phyloP scores from a whole-genome alignment of 1,140 invertebrate genomes.

The Pachyrhynchus sulphureomaculatus region DNA sequence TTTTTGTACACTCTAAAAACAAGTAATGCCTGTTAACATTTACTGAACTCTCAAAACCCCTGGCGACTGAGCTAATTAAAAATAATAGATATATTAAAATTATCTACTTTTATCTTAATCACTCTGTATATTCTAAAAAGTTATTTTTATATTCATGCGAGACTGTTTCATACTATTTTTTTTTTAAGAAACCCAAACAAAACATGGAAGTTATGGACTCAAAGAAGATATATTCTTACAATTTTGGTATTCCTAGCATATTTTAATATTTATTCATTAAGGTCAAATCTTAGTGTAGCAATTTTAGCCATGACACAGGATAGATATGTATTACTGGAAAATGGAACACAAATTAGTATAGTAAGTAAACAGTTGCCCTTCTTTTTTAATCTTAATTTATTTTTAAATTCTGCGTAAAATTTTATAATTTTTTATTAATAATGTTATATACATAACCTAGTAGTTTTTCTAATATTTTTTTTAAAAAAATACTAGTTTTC shows the following conservation, averaged over 20 bases:
- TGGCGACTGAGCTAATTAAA: too few species aligned
- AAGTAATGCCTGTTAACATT: too few species aligned
- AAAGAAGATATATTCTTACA: slow-evolving; percentile 71
- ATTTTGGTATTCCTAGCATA: slow-evolving; percentile 84
- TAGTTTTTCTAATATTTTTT: too few species aligned
- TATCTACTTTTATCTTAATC: too few species aligned
- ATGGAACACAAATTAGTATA: slow-evolving; percentile 33
- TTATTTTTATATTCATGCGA: too few species aligned
- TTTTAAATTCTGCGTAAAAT: not conserved
- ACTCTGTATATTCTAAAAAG: too few species aligned
- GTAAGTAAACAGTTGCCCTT: not conserved
- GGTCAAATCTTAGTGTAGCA: slow-evolving; percentile 86
- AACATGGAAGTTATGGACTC: slow-evolving; percentile 67
- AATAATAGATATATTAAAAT: too few species aligned
- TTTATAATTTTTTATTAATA: not conserved
- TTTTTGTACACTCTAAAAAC: too few species aligned
- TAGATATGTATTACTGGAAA: slow-evolving; percentile 56
- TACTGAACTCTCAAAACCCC: too few species aligned
- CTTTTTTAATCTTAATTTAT: too few species aligned
- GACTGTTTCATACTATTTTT: too few species aligned
- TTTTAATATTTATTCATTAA: slow-evolving; percentile 81
- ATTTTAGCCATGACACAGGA: slow-evolving; percentile 85
- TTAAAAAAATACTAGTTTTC: too few species aligned
- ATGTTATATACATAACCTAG: not conserved
- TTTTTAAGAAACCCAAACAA: not conserved